A percentile compares a stretch with the other conserved stretches of the same genome.
These are phyloP conservation scores for Aphrocallistes beatrix DNA, from an alignment of 37 sponge, comb jelly and placozoan species.

Conservation along the genomic window DNA sequence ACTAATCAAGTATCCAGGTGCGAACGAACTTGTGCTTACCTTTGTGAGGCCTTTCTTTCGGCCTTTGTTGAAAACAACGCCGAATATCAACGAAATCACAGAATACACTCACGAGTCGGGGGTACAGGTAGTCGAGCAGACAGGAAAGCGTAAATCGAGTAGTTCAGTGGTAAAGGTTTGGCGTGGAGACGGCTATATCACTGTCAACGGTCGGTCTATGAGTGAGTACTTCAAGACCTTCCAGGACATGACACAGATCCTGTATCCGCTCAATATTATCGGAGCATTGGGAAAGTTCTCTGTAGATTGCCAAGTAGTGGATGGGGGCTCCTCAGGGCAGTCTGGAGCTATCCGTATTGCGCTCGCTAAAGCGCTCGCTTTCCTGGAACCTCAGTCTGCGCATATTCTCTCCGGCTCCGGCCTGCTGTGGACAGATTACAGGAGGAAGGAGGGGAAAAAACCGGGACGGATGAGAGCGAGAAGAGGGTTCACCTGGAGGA, in stretches of 20 bases:
- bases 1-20: background rate
- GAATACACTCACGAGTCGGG: background rate
- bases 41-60: constrained; percentile 18
- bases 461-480: constrained; percentile 84
- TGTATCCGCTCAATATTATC: constrained; percentile 45
- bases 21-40: background rate
- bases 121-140: background rate
- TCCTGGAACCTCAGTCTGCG: constrained; percentile 20
- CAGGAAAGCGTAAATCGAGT: constrained; percentile 35
- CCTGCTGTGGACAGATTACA: constrained; percentile 43
- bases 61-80: background rate
- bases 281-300: constrained; percentile 28
- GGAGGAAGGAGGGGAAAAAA: constrained; percentile 73
- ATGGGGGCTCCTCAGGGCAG: constrained; percentile 65
- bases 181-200: constrained; percentile 35
- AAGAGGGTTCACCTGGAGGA: constrained; percentile 74
- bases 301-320: constrained; percentile 31
- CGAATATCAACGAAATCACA: background rate
- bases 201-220: constrained; percentile 30
- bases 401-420: constrained; percentile 22
- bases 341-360: constrained; percentile 68
- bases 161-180: constrained; percentile 31
- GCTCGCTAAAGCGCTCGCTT: constrained; percentile 43
- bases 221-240: constrained; percentile 37
- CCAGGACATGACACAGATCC: constrained; percentile 53